Base-by-base conservation (phyloP, 2,888 invertebrate species). In the Ophioninae sp. region DNA sequence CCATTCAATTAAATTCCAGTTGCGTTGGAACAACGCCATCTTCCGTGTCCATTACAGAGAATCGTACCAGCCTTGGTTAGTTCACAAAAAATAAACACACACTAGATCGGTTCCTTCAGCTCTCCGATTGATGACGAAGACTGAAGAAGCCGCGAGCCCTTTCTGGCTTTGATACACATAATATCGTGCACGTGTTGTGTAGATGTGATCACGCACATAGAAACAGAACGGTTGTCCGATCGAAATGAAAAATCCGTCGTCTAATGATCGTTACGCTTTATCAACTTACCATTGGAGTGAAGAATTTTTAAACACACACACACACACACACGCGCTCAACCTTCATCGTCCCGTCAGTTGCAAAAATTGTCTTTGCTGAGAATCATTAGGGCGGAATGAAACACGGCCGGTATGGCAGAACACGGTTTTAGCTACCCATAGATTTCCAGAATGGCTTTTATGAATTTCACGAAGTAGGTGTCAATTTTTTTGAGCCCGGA, bases 151-250 rank as follows among this genome's bases (percentile, higher is more conserved):
- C 39, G 20, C 63, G 41, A 30, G 58, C 23, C 41, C 56, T 67
- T 37, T 9, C 68, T 23, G 5, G 22, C 58, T 74, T 23, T 37
- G 61, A 41, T 9, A 51, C 51, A 39, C 59, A 58, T 74, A 83
- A 85, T 82, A 88, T 88, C 86, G 86, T 88, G 89, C 87, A 90
- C 88, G 84, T 87, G 88, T 87, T 86, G 86, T 81, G 65, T 90
- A 88, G 89, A 81, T 86, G 85, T 88, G 87, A 82, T 80, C 79
- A 80, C 86, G 84, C 89, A 74, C 78, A 80, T 85, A 69, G 58
- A 79, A 20, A 56, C 30, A 30, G 44, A 67, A 13, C 51, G 51
- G 51, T 61, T 79, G 68, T 41, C 65, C 75, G 56, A 82, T 73
- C 71, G 75, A 75, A 58, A 64, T 64, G 20, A 44, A 20, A 64